Evolutionary conservation across 2,888 invertebrate genomes (phyloP).

Genomic region (Agriopis marginaria): DNA sequence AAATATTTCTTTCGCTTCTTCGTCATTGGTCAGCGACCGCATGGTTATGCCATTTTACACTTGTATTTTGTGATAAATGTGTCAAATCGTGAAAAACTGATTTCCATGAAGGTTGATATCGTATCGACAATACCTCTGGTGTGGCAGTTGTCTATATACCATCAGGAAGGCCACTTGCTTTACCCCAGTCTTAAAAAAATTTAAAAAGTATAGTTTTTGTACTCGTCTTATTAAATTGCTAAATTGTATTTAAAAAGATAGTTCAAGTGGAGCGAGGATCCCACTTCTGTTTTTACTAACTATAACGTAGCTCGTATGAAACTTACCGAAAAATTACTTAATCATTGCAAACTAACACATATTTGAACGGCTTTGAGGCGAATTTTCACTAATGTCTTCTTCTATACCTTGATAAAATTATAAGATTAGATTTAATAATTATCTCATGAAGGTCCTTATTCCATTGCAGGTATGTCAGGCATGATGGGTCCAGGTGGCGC

Average conservation of each 20-base stretch:
- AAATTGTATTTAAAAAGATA: background rate
- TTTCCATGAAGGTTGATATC: background rate
- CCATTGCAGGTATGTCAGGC: conserved; percentile 60
- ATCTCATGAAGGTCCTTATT: background rate
- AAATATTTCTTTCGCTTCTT: conserved; percentile 17
- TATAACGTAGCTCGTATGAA: background rate
- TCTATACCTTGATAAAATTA: background rate
- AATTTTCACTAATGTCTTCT: background rate
- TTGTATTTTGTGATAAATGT: background rate
- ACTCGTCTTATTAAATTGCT: background rate
- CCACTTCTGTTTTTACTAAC: conserved; percentile 1
- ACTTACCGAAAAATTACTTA: too few species aligned
- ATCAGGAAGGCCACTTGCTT: background rate
- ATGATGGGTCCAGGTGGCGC: conserved; percentile 77
- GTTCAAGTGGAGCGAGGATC: background rate
- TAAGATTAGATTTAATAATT: background rate
- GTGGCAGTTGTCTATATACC: background rate
- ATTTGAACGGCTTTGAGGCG: conserved; percentile 5
- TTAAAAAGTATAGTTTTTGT: too few species aligned
- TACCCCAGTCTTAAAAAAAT: too few species aligned
- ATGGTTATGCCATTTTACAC: conserved; percentile 20
- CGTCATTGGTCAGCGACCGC: conserved; percentile 25
- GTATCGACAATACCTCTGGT: background rate
- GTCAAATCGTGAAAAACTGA: too few species aligned
- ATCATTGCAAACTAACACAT: conserved; percentile 17